Base-by-base conservation (phyloP, 2,888 invertebrate species). In the Lissonota sp. region DNA sequence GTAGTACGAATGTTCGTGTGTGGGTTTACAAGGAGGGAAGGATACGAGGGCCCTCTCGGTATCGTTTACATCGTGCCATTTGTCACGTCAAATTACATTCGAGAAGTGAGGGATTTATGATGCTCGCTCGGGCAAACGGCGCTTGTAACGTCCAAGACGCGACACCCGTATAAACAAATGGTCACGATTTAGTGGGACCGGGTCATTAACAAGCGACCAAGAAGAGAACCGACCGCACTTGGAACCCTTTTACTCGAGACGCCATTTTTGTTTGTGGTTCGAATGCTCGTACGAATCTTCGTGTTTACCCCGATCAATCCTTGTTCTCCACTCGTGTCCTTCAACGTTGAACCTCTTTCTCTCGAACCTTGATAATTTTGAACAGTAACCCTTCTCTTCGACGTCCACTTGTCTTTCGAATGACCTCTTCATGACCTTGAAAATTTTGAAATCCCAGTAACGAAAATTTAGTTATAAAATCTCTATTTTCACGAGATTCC, bases 31-130 rank as follows among this genome's bases (percentile, higher is more conserved):
- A 49, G 49, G 53, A 42, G 62, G 16, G 37, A 58, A 75, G 75
- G 49, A 67, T 26, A 26, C 51, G 79, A 72, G 73, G 62, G 75
- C 85, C 86, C n/a, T n/a, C n/a, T 26, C 26, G 26, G 84, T 89
- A 90, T 90, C 89, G 89, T 79, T 89, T 88, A 88, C 90, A 90
- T 90, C 89, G 78, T 88, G 87, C 90, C 90, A 88, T 90, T 90
- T 90, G 90, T 90, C 90, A 90, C 88, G 90, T 90, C 90, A 90
- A 90, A 90, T 90, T 89, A 86, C 87, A 85, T 86, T 84, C 85
- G 84, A 84, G 84, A 82, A 77, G 74, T 82, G 86, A 84, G 82
- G 88, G 90, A 90, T 90, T 90, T 90, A 90, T 90, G 90, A 89
- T 87, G 87, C 85, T 81, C 87, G 80, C 71, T 81, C 82, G 79